Evolutionary conservation across 1,140 invertebrate species (phyloP).

Genomic region (Anthonomus grandis): DNA sequence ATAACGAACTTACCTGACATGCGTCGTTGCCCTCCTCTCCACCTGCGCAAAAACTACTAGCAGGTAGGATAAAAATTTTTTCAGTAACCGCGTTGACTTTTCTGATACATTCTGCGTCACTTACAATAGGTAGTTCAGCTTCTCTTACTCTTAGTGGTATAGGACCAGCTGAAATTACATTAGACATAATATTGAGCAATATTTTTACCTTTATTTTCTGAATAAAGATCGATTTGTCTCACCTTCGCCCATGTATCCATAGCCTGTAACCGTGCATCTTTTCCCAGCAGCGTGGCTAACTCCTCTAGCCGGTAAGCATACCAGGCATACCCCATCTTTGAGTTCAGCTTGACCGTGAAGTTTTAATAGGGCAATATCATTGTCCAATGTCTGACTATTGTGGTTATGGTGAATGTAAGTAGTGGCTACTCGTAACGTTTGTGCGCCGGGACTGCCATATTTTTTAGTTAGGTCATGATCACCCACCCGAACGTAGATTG

Average conservation of each 20-base stretch:
- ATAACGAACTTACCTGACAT: too few species aligned
- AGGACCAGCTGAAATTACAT: slow-evolving; percentile 68
- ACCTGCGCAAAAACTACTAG: slow-evolving; percentile 89
- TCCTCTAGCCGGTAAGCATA: slow-evolving; percentile 84
- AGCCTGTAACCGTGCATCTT: slow-evolving; percentile 88
- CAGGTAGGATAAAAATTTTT: slow-evolving; percentile 89
- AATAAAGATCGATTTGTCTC: slow-evolving; percentile 36
- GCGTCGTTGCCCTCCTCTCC: slow-evolving; percentile 90
- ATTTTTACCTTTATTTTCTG: neutral
- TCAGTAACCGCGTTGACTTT: slow-evolving; percentile 93
- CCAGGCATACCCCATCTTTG: slow-evolving; percentile 74
- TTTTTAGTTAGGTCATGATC: slow-evolving; percentile 88
- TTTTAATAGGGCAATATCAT: slow-evolving; percentile 92
- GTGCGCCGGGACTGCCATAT: slow-evolving; percentile 82
- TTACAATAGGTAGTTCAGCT: slow-evolving; percentile 90
- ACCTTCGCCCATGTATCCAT: slow-evolving; percentile 94
- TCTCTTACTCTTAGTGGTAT: slow-evolving; percentile 85
- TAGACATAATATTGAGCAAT: neutral
- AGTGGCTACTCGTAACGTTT: slow-evolving; percentile 82
- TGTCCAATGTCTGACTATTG: slow-evolving; percentile 92
- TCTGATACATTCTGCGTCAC: slow-evolving; percentile 84
- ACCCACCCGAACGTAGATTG: slow-evolving; percentile 87
- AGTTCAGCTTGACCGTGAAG: slow-evolving; percentile 87
- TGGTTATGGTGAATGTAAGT: slow-evolving; percentile 97
- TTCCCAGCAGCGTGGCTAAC: slow-evolving; percentile 83